Evolutionary conservation across 2,113 vertebrate species (phyloP).

Genomic region (Progne subis): DNA sequence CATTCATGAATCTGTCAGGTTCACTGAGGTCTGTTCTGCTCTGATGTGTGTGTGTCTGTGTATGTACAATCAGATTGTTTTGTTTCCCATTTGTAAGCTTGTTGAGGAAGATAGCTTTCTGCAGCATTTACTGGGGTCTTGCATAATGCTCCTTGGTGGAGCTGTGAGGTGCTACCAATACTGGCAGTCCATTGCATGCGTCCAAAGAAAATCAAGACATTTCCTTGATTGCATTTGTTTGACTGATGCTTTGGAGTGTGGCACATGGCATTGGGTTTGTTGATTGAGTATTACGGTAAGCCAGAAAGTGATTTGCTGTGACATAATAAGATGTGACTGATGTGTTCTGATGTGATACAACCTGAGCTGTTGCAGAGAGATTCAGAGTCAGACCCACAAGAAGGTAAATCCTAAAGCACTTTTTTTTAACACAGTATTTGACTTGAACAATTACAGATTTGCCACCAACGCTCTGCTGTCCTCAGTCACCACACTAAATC

Average conservation of each 20-base stretch:
- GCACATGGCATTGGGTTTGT: slow-evolving; percentile 19
- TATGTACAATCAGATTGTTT: background rate
- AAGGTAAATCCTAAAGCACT: slow-evolving; percentile 43
- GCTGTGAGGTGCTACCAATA: background rate
- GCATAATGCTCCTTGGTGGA: background rate
- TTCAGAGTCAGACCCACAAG: background rate
- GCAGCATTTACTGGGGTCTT: background rate
- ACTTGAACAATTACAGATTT: slow-evolving; percentile 63
- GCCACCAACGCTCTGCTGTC: slow-evolving; percentile 35
- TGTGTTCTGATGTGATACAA: slow-evolving; percentile 19
- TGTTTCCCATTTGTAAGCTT: background rate
- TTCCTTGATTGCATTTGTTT: background rate
- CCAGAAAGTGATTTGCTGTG: background rate
- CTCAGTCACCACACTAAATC: slow-evolving; percentile 61
- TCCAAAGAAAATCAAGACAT: background rate
- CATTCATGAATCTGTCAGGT: slow-evolving; percentile 10
- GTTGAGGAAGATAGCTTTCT: background rate
- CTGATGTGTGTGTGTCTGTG: background rate
- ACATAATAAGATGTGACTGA: slow-evolving; percentile 30
- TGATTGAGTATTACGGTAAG: slow-evolving; percentile 26
- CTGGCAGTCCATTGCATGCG: background rate
- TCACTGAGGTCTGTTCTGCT: background rate
- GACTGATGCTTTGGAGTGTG: slow-evolving; percentile 21
- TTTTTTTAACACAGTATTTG: slow-evolving; percentile 52
- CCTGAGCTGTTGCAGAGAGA: slow-evolving; percentile 10